Percentiles rank a stretch among this genome's conserved stretches.
phyloP scores from a whole-genome alignment of 2,113 vertebrate species.

The Eulemur rufifrons region DNA sequence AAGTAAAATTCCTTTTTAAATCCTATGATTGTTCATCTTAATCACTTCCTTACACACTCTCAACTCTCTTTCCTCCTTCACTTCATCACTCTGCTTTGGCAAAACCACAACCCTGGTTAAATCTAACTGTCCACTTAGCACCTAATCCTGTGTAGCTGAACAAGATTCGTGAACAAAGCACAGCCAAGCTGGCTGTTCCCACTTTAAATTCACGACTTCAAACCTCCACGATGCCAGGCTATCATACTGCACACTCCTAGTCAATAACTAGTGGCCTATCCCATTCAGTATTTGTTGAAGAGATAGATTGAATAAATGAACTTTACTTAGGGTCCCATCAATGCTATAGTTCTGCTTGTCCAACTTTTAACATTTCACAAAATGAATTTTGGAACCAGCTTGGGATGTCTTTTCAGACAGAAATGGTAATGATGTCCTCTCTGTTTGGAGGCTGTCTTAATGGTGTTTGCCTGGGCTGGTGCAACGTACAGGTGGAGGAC shows the following conservation, averaged over 20 bases:
- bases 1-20: not conserved
- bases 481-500: not conserved
- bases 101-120: not conserved
- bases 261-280: too few relatives aligned
- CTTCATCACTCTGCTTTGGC: not conserved
- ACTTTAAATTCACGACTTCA: not conserved
- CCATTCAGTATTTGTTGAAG: not conserved
- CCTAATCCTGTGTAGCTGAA: fast-evolving
- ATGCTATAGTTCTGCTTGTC: not conserved
- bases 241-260: fast-evolving
- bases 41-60: not conserved
- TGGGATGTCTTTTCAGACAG: not conserved
- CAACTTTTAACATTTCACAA: not conserved
- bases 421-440: not conserved
- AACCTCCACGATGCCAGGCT: not conserved
- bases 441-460: not conserved
- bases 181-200: not conserved
- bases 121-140: not conserved
- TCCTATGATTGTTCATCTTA: not conserved
- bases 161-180: not conserved
- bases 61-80: not conserved
- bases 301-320: not conserved
- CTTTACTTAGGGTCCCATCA: not conserved
- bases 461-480: not conserved
- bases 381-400: not conserved